Evolutionary conservation across 2,797 vertebrate genomes (phyloP).

Genomic region (Malacoctenus gilli): DNA sequence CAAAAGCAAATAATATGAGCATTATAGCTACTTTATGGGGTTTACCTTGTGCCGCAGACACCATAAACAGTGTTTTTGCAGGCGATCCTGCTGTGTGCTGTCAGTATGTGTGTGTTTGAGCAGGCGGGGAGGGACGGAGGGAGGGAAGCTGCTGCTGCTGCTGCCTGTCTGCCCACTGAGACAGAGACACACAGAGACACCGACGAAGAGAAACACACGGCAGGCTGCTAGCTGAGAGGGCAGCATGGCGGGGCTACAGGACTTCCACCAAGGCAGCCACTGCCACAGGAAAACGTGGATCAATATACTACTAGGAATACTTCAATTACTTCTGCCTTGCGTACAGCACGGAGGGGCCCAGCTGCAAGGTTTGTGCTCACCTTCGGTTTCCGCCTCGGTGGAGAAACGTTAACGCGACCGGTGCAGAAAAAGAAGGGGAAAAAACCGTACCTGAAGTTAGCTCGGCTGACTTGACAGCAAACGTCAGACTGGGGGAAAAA

Average conservation of each 20-base stretch:
- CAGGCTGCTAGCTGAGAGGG: constrained; percentile 76
- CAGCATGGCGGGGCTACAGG: constrained; percentile 93
- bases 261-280: constrained; percentile 85
- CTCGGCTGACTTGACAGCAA: constrained; percentile 59
- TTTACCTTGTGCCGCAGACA: constrained; percentile 6
- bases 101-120: background rate
- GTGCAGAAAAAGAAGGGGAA: constrained; percentile 15
- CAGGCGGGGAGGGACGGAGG: constrained; percentile 14
- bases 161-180: constrained; percentile 33
- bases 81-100: too few relatives aligned
- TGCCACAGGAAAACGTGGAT: constrained; percentile 90
- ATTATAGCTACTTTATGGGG: background rate
- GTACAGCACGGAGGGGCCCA: constrained; percentile 90
- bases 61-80: background rate
- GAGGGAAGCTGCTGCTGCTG: constrained; percentile 44
- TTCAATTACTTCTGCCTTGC: constrained; percentile 88
- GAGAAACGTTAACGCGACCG: constrained; percentile 19
- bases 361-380: constrained; percentile 85
- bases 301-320: constrained; percentile 89
- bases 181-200: constrained; percentile 61
- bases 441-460: constrained; percentile 38
- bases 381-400: constrained; percentile 27
- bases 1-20: too few relatives aligned
- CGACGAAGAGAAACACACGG: constrained; percentile 64
- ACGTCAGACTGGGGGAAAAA: constrained; percentile 20